Evolutionary conservation across 2,113 vertebrate genomes (phyloP).

Genomic region (Henicopernis longicauda): DNA sequence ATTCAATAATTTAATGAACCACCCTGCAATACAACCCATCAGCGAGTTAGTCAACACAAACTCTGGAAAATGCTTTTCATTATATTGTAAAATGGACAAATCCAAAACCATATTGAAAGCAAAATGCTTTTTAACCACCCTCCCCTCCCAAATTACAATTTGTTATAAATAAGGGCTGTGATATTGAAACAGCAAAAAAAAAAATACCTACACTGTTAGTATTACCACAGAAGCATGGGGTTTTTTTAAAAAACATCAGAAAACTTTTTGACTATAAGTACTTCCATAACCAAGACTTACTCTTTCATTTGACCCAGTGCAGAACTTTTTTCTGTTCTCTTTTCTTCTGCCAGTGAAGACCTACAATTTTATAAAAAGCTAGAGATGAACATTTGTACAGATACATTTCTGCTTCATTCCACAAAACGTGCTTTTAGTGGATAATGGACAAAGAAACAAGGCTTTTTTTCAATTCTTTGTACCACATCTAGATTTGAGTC

Average conservation of each 20-base stretch:
- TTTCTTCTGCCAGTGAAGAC: conserved; percentile 77
- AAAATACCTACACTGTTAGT: neutral
- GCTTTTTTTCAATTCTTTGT: neutral
- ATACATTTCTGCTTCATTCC: neutral
- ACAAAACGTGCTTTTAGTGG: neutral
- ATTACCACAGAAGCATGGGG: neutral
- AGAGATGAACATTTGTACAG: neutral
- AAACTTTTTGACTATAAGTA: neutral
- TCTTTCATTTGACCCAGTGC: conserved; percentile 67
- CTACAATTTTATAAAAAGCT: conserved; percentile 62
- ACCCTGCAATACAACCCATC: neutral
- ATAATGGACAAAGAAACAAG: neutral
- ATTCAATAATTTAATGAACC: neutral
- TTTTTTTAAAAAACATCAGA: neutral
- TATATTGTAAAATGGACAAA: neutral
- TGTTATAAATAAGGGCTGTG: neutral
- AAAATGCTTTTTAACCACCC: neutral
- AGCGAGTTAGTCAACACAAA: neutral
- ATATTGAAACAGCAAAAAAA: neutral
- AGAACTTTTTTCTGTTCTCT: conserved; percentile 73
- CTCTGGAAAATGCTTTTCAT: neutral
- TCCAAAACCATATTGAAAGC: neutral
- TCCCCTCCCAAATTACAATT: neutral
- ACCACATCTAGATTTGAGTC: neutral
- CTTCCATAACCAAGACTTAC: conserved; percentile 69